A percentile compares a stretch with the other conserved stretches of the same genome.
These are phyloP conservation scores for Tychaedon coryphoeus DNA, from an alignment of 2,113 vertebrate species.

Conservation along the genomic window DNA sequence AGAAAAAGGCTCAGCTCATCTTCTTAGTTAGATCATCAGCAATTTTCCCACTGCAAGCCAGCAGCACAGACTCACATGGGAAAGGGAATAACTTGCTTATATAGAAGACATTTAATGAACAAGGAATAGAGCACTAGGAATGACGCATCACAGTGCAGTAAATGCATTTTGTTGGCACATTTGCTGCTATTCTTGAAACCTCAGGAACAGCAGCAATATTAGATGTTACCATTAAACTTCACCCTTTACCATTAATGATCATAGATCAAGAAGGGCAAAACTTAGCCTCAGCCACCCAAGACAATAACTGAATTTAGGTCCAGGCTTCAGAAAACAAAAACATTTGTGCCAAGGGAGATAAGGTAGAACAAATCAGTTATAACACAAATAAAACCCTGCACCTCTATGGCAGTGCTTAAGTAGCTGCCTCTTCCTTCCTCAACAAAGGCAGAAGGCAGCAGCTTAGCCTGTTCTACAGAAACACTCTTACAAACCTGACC, in stretches of 20 bases:
- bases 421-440: neutral
- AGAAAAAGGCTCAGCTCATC: neutral
- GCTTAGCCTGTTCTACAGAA: neutral
- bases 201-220: neutral
- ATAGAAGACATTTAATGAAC: neutral
- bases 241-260: neutral
- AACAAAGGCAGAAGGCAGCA: neutral
- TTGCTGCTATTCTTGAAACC: neutral
- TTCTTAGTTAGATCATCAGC: neutral
- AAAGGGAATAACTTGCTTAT: neutral
- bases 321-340: neutral
- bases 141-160: neutral
- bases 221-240: neutral
- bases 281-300: neutral
- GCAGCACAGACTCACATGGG: neutral
- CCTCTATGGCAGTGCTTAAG: neutral
- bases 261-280: neutral
- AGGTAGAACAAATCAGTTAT: neutral
- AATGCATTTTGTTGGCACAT: neutral
- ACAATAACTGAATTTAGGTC: neutral
- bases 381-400: neutral
- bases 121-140: neutral
- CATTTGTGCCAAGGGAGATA: neutral
- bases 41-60: neutral
- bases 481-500: neutral